Evolutionary conservation across 2,113 vertebrate genomes (phyloP), one percentile per base, ranked within the genome.

Genomic region (Sinocyclocheilus anshuiensis): DNA sequence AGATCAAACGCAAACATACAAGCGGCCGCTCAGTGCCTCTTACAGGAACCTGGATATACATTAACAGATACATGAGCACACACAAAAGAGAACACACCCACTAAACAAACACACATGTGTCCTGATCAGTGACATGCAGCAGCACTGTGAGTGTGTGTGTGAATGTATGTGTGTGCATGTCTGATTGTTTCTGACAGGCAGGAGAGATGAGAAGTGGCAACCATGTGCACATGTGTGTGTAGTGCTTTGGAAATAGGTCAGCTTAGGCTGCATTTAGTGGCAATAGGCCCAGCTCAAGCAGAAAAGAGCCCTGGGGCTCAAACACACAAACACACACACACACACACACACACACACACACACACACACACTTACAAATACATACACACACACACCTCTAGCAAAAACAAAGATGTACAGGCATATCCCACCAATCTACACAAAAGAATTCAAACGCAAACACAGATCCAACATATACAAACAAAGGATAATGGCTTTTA

Each of bases 181-280:
- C 4, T 87, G 72, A 81, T 55, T 75, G 26, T 33, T 57, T 84
- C n/a, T 59, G 81, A 65, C 72, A 85, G 79, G 48, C 33, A 71
- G 12, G 22, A 61, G 75, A 77, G 59, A 42, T 39, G 36, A 76
- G 77, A 22, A 11, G 39, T 26, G 53, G 24, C 5, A 33, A 36
- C 48, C 45, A 53, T 57, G 26, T 83, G 71, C 45, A n/a, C 81
- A 61, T 80, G 39, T 53, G 77, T 29, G 75, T 22, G 74, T 72
- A 15, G 86, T 89, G 91, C 88, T 93, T 65, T 94, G 92, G 91
- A 93, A 94, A 89, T 92, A 91, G 92, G 93, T 93, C 94, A 95
- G 90, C 91, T 90, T 91, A 93, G 93, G 88, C 92, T n/a, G 81
- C 87, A 91, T 93, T 94, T 91, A 90, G 92, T 92, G 93, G 89